Evolutionary conservation across 2,888 invertebrate genomes (phyloP), one percentile per base, ranked within the genome.

Genomic region (Caenorhabditis becei): DNA sequence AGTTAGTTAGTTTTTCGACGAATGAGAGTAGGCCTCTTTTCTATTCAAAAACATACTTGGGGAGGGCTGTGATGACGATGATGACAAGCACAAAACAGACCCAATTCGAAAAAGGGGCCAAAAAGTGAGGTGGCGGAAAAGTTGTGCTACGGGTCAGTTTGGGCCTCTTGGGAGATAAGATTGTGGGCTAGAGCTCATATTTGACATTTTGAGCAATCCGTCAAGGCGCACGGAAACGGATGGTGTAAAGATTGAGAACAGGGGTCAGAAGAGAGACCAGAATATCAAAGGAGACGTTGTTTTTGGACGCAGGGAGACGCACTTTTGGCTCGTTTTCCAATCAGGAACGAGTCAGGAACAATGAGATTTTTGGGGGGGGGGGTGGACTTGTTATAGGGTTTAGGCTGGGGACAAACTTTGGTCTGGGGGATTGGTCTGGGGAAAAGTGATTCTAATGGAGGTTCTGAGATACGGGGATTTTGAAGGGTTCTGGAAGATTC

Each of bases 1-100:
- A 59, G 59, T 70, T 70, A 70, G 70, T 44, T 61, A 70, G 70
- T 70, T 70, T 56, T 70, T 54, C 61, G 59, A 20, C 51, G 59
- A 59, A 59, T 69, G 66, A 54, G 67, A 56, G 16, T 5, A 41
- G 41, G 41, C 26, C 41, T 11, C 24, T 18, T 35, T 51, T 56
- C 58, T 28, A 51, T 53, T 70, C 70, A 61, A 70, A 70, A 70
- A 70, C 69, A 70, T 41, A 41, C 41, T 41, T 41, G 41, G 2
- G 2, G 14, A 10, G 10, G 10, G 10, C 10, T 28, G 47, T 16
- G 20, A 18, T 7, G 58, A 53, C 16, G 54, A 54, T 54, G 59
- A 59, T 59, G 69, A 61, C 61, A 35, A 61, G 41, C 7, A 16
- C 8, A 41, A 16, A 41, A 41, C 32, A 41, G 10, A 11, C 8